Evolutionary conservation across 1,140 invertebrate genomes (phyloP), one percentile per base, ranked within the genome.

Genomic region (Psix sp.): DNA sequence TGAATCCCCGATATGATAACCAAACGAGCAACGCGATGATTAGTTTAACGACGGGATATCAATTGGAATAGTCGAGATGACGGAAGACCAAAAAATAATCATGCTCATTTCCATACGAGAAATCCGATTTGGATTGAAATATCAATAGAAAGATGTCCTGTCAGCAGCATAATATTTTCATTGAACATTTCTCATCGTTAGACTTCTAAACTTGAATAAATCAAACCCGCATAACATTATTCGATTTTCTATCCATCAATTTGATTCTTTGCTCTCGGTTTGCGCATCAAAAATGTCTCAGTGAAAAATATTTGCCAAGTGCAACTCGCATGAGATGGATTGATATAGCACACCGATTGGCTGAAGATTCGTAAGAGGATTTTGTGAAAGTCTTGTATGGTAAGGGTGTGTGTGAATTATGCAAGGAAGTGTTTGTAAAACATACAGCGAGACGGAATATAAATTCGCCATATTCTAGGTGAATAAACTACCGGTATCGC

Each of bases 331-430:
- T 17, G 21, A 48, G 38, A n/a, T 59, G 13, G 48, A 71, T 54
- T 71, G 48, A 71, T 62, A 33, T 17, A 3, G 17, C 33, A 7
- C 24, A 24, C 13, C 29, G 33, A 60, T 65, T 57, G 51, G 45
- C 48, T 39, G 36, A 45, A 20, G 40, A 14, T 10, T 33, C 21
- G 31, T 70, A 70, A 63, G 67, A 71, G 57, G 57, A 71, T 71
- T 71, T 49, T 14, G 36, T 14, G 36, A 4, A 7, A 56, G n/a
- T 18, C 43, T 35, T 26, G 16, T 54, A 49, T 42, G 36, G 26
- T 20, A 18, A 16, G 49, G 42, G 36, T 14, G 31, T 24, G 21
- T 35, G 16, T 14, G 57, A 49, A 71, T 71, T 71, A 71, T 56
- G 49, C 51, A 38, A 43, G 48, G 24, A 59, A 57, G 42, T 65